A percentile compares a stretch with the other conserved stretches of the same genome.
These are phyloP conservation scores for Xestia xanthographa DNA, from an alignment of 2,888 invertebrate genomes.

Conservation along the genomic window DNA sequence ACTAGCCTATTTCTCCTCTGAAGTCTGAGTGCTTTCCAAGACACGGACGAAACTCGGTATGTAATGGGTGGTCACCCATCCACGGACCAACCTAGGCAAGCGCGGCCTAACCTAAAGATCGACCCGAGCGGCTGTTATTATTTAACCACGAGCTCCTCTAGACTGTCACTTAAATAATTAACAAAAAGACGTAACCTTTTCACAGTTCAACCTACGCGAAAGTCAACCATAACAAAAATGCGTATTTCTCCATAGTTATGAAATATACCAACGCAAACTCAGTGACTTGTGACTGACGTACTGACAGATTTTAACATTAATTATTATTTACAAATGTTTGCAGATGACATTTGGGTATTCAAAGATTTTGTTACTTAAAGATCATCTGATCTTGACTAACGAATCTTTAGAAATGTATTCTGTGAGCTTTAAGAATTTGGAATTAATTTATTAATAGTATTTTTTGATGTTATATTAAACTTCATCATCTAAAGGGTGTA, in stretches of 20 bases:
- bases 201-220: neutral
- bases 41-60: too few relatives aligned
- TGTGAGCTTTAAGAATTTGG: neutral
- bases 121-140: too few relatives aligned
- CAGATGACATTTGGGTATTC: constrained; percentile 30
- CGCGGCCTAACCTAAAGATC: neutral
- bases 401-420: neutral
- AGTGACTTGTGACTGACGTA: constrained; percentile 3
- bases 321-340: constrained; percentile 20
- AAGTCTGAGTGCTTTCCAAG: too few relatives aligned
- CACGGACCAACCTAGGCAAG: neutral
- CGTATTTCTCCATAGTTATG: constrained; percentile 18
- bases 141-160: neutral
- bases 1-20: too few relatives aligned
- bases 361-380: constrained; percentile 21
- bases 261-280: neutral
- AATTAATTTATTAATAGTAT: neutral
- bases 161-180: neutral
- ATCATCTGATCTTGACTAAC: neutral
- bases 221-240: constrained; percentile 17
- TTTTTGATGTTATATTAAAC: neutral
- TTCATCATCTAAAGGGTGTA: too few relatives aligned
- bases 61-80: too few relatives aligned
- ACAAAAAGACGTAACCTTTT: constrained; percentile 5
- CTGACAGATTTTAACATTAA: constrained; percentile 22